Percentiles rank a stretch among this genome's conserved stretches.
These are phyloP conservation scores for Meandrina meandrites DNA, from an alignment of 92 coral and sea anemone species.

Conservation along the genomic window DNA sequence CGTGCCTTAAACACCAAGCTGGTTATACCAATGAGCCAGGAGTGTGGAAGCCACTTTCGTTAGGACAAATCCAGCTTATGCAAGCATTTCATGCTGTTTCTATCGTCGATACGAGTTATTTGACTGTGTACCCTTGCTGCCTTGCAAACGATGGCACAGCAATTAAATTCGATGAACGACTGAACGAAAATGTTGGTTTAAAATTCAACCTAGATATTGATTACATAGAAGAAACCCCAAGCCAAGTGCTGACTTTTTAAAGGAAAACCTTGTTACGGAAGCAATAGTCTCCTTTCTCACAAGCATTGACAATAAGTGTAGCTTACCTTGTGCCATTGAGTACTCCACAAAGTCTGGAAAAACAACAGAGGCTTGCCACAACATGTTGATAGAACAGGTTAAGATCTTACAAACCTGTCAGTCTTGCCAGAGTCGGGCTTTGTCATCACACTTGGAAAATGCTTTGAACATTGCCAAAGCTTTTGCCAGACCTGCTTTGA, in stretches of 20 bases:
- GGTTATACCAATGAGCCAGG: slow-evolving; percentile 46
- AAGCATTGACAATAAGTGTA: slow-evolving; percentile 36
- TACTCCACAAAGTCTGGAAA: slow-evolving; percentile 37
- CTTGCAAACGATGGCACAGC: slow-evolving; percentile 50
- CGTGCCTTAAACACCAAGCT: slow-evolving; percentile 39
- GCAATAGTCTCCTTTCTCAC: slow-evolving; percentile 41
- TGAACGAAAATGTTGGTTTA: slow-evolving; percentile 43
- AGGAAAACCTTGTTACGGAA: slow-evolving; percentile 42
- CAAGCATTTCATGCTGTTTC: slow-evolving; percentile 18
- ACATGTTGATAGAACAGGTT: slow-evolving; percentile 21
- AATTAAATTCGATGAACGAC: slow-evolving; percentile 39
- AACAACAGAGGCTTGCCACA: slow-evolving; percentile 30
- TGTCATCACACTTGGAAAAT: slow-evolving; percentile 7
- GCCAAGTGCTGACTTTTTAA: slow-evolving; percentile 35
- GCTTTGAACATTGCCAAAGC: slow-evolving; percentile 46
- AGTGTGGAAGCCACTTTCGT: slow-evolving; percentile 45
- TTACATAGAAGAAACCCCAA: slow-evolving; percentile 26
- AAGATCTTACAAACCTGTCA: slow-evolving; percentile 28
- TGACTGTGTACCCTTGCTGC: slow-evolving; percentile 43
- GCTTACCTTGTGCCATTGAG: slow-evolving; percentile 51
- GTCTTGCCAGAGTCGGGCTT: slow-evolving; percentile 32
- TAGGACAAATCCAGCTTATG: slow-evolving; percentile 33
- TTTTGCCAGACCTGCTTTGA: slow-evolving; percentile 43
- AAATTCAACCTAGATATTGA: slow-evolving; percentile 25
- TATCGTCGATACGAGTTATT: slow-evolving; percentile 26